These are phyloP conservation scores for Choristoneura fumiferana DNA, from an alignment of 1,140 invertebrate genomes.

Conservation along the genomic window DNA sequence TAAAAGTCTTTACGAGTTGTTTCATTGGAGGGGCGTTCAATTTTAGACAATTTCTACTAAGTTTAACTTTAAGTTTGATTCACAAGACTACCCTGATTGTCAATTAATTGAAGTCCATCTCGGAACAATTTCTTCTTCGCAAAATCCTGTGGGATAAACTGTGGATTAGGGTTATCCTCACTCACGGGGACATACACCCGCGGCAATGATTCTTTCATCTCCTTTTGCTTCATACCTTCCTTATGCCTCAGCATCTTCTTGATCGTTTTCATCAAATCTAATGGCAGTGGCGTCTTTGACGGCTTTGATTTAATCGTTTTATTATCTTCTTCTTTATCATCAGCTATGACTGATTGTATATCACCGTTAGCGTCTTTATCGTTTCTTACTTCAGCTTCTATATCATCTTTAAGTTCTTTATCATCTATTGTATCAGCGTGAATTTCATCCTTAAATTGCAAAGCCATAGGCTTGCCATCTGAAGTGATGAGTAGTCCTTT, in stretches of 20 bases:
- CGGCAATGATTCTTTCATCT: background rate
- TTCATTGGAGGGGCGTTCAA: too few relatives aligned
- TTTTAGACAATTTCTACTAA: too few relatives aligned
- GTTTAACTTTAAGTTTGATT: too few relatives aligned
- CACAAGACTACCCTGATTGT: background rate
- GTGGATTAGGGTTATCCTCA: background rate
- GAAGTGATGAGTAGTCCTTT: background rate
- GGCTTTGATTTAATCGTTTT: too few relatives aligned
- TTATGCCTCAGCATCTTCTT: background rate
- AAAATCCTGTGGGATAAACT: background rate
- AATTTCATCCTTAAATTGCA: background rate
- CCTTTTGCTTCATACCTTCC: background rate
- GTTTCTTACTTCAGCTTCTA: background rate
- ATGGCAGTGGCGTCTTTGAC: too few relatives aligned
- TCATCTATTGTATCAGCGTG: background rate
- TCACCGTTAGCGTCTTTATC: background rate
- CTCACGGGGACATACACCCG: background rate
- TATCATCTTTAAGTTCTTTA: background rate
- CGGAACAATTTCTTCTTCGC: background rate
- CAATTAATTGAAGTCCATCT: background rate
- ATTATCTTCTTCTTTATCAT: background rate
- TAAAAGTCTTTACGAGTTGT: too few relatives aligned
- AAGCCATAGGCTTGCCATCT: background rate
- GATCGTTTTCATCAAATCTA: background rate
- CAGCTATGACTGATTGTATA: background rate